Conservation (phyloP, 2,113 vertebrate species). For the Trogon surrucura region DNA sequence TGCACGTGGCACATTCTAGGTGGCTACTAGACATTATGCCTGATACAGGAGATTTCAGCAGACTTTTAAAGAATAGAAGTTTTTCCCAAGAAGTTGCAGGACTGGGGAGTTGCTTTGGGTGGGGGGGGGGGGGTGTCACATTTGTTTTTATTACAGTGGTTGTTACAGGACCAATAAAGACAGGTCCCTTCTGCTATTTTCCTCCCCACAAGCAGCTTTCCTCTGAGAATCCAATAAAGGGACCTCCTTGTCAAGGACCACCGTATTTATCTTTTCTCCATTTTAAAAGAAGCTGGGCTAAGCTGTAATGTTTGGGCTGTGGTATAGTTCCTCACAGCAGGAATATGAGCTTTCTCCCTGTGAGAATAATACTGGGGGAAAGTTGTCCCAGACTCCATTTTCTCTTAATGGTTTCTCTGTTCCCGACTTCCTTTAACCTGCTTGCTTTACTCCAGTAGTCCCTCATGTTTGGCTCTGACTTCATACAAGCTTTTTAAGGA, state of each 20-base stretch:
- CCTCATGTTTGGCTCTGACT: neutral
- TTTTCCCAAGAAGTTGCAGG: neutral
- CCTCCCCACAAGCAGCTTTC: neutral
- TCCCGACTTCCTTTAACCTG: neutral
- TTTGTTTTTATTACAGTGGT: neutral
- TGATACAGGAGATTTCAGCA: neutral
- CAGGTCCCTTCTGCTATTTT: neutral
- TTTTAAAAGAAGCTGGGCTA: neutral
- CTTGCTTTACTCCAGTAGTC: neutral
- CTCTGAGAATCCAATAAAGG: neutral
- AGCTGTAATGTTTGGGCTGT: neutral
- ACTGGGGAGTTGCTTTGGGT: neutral
- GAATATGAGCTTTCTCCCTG: neutral
- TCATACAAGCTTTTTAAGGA: neutral
- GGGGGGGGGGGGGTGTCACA: too few relatives aligned
- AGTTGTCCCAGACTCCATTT: neutral
- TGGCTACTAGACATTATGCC: neutral
- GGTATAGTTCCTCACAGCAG: neutral
- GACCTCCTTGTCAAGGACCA: neutral
- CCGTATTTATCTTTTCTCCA: neutral
- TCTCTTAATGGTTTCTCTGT: neutral
- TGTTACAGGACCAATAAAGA: neutral
- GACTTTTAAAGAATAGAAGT: neutral
- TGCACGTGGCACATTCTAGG: neutral
- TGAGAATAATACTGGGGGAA: neutral